Evolutionary conservation across 2,113 vertebrate genomes (phyloP), one percentile per base, ranked within the genome.

Genomic region (Pyxicephalus adspersus): DNA sequence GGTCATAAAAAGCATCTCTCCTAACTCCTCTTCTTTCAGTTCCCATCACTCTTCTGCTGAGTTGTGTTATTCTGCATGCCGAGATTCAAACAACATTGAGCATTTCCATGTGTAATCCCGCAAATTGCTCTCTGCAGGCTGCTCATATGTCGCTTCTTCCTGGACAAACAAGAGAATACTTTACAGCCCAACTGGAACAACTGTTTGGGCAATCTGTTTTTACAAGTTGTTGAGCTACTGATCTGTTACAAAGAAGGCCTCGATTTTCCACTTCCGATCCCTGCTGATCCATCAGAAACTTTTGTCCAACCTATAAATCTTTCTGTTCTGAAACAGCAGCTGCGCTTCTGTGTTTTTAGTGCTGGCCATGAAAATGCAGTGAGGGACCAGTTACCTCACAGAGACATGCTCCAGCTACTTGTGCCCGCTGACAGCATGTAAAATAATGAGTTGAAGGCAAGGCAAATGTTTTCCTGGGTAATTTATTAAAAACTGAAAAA

Each of bases 191-290:
- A 45, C 26, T 38, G 26, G 77, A 68, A 58, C 54, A 68, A 68
- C 65, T 60, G 77, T 66, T 55, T 65, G 64, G 61, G 54, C 45
- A 55, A 51, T 77, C 75, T 55, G 75, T 45, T 60, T 60, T 45
- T 68, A 51, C 52, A 58, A 45, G 5, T 58, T 20, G 38, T 26
- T 66, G 15, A 38, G 61, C 74, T 64, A 64, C n/a, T 51, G 50
- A 64, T 51, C 60, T 79, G 52, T 57, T 74, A 74, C 26, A 58
- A 74, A 23, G 54, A 13, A 74, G 71, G 22, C 2, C 71, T 65
- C 78, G 45, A 23, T 81, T 67, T 65, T 34, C 51, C 64, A 45
- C 18, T 34, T 31, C 76, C 23, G 17, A 11, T 57, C 63, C 34
- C 63, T 4, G n/a, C 74, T 50, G 15, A 19, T 13, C 60, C 52